Base-by-base conservation (phyloP, 2,888 invertebrate species). In the Bhutanitis thaidina region DNA sequence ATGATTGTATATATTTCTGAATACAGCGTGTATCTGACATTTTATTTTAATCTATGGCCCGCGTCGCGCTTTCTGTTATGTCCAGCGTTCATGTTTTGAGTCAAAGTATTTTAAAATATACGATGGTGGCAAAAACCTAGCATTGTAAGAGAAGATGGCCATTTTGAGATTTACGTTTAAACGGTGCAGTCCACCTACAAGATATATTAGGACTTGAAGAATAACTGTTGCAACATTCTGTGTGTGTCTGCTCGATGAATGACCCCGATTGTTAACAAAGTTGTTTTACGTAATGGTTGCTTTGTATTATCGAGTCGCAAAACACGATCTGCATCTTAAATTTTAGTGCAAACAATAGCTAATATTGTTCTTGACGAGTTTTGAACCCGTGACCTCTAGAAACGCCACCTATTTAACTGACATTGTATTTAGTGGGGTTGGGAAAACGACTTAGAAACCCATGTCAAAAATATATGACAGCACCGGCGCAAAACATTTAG, bases 81-180 rank as follows among this genome's bases (percentile, higher is more conserved):
- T 53, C 55, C 60, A 65, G 70, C 64, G 59, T 62, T 67, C 62
- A 62, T 64, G 61, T 60, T 65, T 60, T 67, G 69, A 52, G 51
- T 46, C 46, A 67, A 74, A 76, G 72, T 71, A 69, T 71, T 77
- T 71, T 73, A 60, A 60, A 66, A 59, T 63, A 63, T 70, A 67
- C 67, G 75, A 66, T 71, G 61, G 66, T 65, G 65, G 75, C 74
- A 80, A 80, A 80, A 80, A 79, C 73, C 62, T 56, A 53, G 62
- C 64, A 58, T 59, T 65, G 64, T 61, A 54, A 53, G 49, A 53
- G 49, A 49, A 55, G 55, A 49, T 47, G 51, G 32, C 54, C 55
- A 61, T 61, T 62, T 56, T 60, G 52, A 54, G 54, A 53, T 54
- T 57, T 60, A 57, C 43, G 55, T 52, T 37, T 53, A 52, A 51